Evolutionary conservation across 1,140 invertebrate genomes (phyloP), one percentile per base, ranked within the genome.

Genomic region (Leguminivora glycinivorella): DNA sequence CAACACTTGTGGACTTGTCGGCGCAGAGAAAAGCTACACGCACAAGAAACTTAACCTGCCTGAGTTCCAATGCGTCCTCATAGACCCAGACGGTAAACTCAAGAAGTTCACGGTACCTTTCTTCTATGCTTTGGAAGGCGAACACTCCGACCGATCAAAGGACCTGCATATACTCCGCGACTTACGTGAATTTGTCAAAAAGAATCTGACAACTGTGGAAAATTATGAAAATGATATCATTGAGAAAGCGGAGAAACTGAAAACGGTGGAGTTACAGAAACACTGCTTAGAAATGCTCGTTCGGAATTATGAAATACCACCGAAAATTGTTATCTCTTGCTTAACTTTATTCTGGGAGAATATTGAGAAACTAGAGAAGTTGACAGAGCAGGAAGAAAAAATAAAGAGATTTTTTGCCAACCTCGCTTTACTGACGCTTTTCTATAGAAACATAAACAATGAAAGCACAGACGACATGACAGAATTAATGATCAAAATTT

Each of bases 61-160:
- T 10, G 91, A 93, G 56, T 94, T 95, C 83, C 94, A 95, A 58
- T 96, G 96, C 83, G 92, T 97, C 7, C 95, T 99, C 72, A 91
- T 99, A 19, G 96, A 98, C 89, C 94, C 96, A 10, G 93, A 95
- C 81, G 98, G 97, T 9, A 89, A 92, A 78, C 83, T 99, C 0
- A 97, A 96, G 84, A 95, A 96, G 80, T 93, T 99, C 70, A 92
- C 93, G 67, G 95, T 98, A 78, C 98, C 98, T 14, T 99, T 98
- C 87, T 97, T 98, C 88, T 96, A 96, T 87, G 94, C 96, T n/a
- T 88, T 98, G n/a, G 95, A 95, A 82, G 97, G 96, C 76, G 96
- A 96, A 88, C 97, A 96, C 88, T 97, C 96, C 72, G 95, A 96
- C 80, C 94, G 95, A 77, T 95, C 97, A 0, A 94, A 96, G 77